phyloP scores from a whole-genome alignment of 2,797 vertebrate species.

The Benthosema pterotum region DNA sequence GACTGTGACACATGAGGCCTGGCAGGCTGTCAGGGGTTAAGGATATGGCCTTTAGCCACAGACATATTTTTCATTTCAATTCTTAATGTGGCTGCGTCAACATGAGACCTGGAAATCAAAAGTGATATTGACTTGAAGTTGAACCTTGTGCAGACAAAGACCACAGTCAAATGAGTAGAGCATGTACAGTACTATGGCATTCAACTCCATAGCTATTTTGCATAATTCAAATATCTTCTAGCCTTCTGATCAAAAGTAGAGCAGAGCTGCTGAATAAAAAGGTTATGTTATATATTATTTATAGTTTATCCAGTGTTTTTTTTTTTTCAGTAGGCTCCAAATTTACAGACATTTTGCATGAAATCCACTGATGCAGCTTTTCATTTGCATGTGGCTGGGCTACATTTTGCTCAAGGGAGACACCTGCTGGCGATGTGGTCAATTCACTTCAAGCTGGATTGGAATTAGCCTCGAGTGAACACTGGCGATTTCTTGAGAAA shows the following conservation, averaged over 20 bases:
- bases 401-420: slow-evolving; percentile 56
- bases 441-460: slow-evolving; percentile 7
- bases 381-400: neutral
- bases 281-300: too few species aligned
- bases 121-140: slow-evolving; percentile 18
- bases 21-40: slow-evolving; percentile 36
- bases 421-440: slow-evolving; percentile 65
- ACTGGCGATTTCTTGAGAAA: slow-evolving; percentile 9
- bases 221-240: slow-evolving; percentile 53
- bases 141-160: slow-evolving; percentile 26
- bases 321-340: slow-evolving; percentile 16
- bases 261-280: neutral
- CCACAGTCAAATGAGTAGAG: slow-evolving; percentile 32
- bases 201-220: slow-evolving; percentile 44
- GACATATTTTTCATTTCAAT: slow-evolving; percentile 35
- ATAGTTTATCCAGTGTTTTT: neutral
- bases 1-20: slow-evolving; percentile 42
- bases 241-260: neutral
- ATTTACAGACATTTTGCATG: slow-evolving; percentile 33
- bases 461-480: neutral
- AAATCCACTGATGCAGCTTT: slow-evolving; percentile 27
- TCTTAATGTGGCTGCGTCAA: neutral
- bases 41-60: slow-evolving; percentile 22
- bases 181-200: slow-evolving; percentile 9
- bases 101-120: slow-evolving; percentile 21